Evolutionary conservation across 1,140 invertebrate species (phyloP).

Genomic region (Pseudomyrmex sp.): DNA sequence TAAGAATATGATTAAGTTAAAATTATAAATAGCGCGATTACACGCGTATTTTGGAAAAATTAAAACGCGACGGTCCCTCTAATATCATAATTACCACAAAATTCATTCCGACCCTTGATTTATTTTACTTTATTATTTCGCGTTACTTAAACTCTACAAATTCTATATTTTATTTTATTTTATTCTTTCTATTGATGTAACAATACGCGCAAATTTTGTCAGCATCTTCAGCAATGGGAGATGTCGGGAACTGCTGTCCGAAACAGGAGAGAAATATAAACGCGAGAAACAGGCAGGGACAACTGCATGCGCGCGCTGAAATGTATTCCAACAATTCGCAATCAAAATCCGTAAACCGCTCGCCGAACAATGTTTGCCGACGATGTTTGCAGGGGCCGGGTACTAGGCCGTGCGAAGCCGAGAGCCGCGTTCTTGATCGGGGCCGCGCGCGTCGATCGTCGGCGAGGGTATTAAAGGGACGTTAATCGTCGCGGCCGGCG

Average conservation of each 20-base stretch:
- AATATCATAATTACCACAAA: background rate
- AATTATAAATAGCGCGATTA: slow-evolving; percentile 20
- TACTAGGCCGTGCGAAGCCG: slow-evolving; percentile 17
- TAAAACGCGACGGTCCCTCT: background rate
- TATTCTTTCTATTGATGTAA: background rate
- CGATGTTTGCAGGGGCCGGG: slow-evolving; percentile 38
- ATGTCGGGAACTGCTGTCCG: background rate
- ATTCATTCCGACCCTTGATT: slow-evolving; percentile 1
- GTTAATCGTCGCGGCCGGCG: slow-evolving; percentile 73
- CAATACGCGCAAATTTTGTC: background rate
- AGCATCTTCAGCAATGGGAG: background rate
- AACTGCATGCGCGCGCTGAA: slow-evolving; percentile 8
- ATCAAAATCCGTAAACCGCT: slow-evolving; percentile 53
- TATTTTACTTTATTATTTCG: background rate
- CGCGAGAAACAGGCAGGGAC: background rate
- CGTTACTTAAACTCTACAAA: background rate
- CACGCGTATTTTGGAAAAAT: background rate
- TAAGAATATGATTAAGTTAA: slow-evolving; percentile 1
- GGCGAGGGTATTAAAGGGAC: slow-evolving; percentile 72
- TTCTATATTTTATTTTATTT: background rate
- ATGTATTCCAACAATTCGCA: slow-evolving; percentile 54
- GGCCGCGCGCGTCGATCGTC: slow-evolving; percentile 68
- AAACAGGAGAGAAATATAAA: slow-evolving; percentile 29
- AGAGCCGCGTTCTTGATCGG: slow-evolving; percentile 67
- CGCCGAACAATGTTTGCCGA: slow-evolving; percentile 50